Evolutionary conservation across 2,888 invertebrate genomes (phyloP).

Genomic region (Agrochola circellaris): DNA sequence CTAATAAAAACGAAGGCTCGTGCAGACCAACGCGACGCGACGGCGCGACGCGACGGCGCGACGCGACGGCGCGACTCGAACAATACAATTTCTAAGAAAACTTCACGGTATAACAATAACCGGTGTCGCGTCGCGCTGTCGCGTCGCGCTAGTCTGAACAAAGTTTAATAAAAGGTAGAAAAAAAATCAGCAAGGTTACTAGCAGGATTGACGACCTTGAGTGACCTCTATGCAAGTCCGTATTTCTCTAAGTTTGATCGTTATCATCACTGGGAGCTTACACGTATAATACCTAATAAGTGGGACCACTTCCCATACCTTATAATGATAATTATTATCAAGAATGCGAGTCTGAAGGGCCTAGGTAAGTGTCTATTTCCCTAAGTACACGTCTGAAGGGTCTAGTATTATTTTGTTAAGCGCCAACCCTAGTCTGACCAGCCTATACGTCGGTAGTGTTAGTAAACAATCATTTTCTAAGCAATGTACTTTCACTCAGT

Average conservation of each 20-base stretch:
- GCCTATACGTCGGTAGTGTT: slow-evolving; percentile 23
- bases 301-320: neutral
- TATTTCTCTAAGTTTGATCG: neutral
- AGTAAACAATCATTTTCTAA: slow-evolving; percentile 55
- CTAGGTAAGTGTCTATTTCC: neutral
- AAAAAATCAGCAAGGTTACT: neutral
- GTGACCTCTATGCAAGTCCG: neutral
- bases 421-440: slow-evolving; percentile 13
- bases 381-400: neutral
- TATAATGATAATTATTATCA: neutral
- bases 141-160: no score
- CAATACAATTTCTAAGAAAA: no score
- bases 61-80: no score
- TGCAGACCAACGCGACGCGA: no score
- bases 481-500: slow-evolving; percentile 55
- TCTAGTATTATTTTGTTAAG: neutral
- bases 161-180: no score
- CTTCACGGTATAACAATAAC: no score
- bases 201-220: neutral
- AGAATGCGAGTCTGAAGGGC: neutral
- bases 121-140: no score
- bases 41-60: no score
- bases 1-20: no score
- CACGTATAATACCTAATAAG: neutral
- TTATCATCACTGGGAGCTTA: neutral